These are phyloP conservation scores for Agapornis roseicollis DNA, from an alignment of 2,113 vertebrate genomes.

Conservation along the genomic window DNA sequence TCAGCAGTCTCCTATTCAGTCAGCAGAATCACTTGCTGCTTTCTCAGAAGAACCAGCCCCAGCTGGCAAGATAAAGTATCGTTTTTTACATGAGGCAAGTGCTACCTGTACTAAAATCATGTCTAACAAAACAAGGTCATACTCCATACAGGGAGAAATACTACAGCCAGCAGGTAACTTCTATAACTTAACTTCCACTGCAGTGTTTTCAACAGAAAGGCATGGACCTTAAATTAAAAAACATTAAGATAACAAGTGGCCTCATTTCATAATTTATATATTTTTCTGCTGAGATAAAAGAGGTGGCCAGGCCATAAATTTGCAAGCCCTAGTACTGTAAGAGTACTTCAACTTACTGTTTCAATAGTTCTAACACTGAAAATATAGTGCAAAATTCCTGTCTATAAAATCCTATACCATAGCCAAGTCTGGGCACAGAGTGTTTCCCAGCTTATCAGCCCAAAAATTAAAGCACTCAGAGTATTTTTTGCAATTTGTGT, in stretches of 20 bases:
- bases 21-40: neutral
- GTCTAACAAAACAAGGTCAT: neutral
- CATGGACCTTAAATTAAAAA: neutral
- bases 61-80: neutral
- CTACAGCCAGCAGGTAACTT: too few relatives aligned
- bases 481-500: neutral
- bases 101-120: neutral
- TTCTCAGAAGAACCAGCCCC: neutral
- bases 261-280: neutral
- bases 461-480: neutral
- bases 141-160: neutral
- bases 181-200: neutral
- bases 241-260: neutral
- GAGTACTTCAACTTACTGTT: neutral
- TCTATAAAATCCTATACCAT: neutral
- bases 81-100: neutral
- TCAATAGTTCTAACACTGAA: accelerated
- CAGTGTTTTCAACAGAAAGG: neutral
- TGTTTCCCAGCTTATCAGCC: neutral
- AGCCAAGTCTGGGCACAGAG: neutral
- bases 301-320: neutral
- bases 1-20: neutral
- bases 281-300: neutral
- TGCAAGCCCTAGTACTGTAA: neutral
- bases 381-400: accelerated